phyloP scores from a whole-genome alignment of 2,113 vertebrate species.

The Nycticryphes semicollaris region DNA sequence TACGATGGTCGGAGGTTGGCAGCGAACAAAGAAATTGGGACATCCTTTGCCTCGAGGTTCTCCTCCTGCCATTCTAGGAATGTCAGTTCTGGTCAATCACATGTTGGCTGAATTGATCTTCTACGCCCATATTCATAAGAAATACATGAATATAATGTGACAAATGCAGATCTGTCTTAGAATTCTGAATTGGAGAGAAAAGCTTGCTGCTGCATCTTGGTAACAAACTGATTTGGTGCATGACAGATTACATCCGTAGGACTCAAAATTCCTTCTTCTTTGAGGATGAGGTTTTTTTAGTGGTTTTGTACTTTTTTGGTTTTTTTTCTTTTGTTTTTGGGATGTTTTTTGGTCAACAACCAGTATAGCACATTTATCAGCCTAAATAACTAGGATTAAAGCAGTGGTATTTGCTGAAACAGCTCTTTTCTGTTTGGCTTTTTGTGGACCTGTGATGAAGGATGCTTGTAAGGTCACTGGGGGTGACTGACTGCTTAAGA shows the following conservation, averaged over 20 bases:
- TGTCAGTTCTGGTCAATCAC: neutral
- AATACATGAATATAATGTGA: neutral
- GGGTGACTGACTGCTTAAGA: neutral
- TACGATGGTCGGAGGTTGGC: neutral
- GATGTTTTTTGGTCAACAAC: neutral
- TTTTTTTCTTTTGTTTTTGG: neutral
- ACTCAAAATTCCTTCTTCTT: neutral
- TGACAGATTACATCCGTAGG: neutral
- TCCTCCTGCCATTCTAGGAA: neutral
- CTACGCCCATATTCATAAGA: neutral
- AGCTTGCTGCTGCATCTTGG: neutral
- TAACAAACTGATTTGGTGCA: neutral
- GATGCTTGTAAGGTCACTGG: neutral
- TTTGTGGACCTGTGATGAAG: neutral
- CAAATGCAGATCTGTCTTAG: neutral
- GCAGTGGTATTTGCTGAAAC: neutral
- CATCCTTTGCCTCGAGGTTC: slow-evolving; percentile 30
- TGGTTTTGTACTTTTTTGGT: neutral
- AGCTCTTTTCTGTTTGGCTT: neutral
- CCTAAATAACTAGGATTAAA: neutral
- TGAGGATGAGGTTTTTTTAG: neutral
- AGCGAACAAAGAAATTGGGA: neutral
- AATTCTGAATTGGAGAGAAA: neutral
- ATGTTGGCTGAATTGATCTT: neutral
- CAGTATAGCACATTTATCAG: neutral